phyloP scores from a whole-genome alignment of 2,888 invertebrate genomes.

The Agriopis marginaria region DNA sequence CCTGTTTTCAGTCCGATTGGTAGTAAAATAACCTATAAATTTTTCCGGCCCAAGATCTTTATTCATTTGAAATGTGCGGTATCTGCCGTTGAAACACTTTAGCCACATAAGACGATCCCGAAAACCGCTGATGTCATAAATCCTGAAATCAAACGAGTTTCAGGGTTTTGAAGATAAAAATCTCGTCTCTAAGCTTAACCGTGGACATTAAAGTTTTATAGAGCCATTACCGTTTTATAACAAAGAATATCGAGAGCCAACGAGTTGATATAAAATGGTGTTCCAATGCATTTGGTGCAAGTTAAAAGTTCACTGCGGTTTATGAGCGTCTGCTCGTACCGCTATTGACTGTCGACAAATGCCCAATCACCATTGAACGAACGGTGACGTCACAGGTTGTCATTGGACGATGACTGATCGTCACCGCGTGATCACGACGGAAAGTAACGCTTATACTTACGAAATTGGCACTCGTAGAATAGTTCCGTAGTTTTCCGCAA shows the following conservation, averaged over 20 bases:
- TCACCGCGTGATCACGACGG: too few relatives aligned
- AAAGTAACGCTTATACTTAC: too few relatives aligned
- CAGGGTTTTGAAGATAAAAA: constrained; percentile 46
- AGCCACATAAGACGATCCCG: constrained; percentile 43
- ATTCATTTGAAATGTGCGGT: constrained; percentile 29
- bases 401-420: too few relatives aligned
- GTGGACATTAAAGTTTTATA: constrained; percentile 65
- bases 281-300: constrained; percentile 39
- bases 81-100: constrained; percentile 28
- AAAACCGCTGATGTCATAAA: constrained; percentile 48
- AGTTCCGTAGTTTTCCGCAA: too few relatives aligned
- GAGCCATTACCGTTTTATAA: constrained; percentile 67
- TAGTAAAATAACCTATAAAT: constrained; percentile 26
- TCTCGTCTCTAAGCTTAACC: constrained; percentile 50
- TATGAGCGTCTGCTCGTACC: too few relatives aligned
- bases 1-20: constrained; percentile 24
- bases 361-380: too few relatives aligned
- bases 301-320: constrained; percentile 41
- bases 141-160: constrained; percentile 44
- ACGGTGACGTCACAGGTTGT: too few relatives aligned
- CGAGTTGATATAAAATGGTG: constrained; percentile 54
- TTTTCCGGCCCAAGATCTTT: constrained; percentile 21
- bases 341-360: too few relatives aligned
- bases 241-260: constrained; percentile 66
- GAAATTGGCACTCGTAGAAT: too few relatives aligned